Conservation (phyloP, 2,888 invertebrate genomes). For the Agrotis ipsilon region DNA sequence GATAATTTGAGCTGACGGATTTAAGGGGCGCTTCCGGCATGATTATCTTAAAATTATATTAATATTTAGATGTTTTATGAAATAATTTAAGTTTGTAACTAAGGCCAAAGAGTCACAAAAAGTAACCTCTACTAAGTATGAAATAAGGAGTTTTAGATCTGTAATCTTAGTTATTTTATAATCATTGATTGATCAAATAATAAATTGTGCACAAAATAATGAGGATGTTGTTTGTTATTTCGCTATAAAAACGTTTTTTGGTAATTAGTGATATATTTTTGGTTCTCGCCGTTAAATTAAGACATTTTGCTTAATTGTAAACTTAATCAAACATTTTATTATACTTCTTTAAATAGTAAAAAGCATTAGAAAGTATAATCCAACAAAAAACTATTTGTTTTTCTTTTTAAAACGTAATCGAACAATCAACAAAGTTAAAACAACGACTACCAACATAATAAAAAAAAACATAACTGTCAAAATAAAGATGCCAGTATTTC, state of each 20-base stretch:
- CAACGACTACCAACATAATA: slow-evolving; percentile 3
- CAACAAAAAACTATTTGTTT: too few relatives aligned
- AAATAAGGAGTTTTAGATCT: background rate
- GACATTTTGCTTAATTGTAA: background rate
- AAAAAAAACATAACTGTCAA: slow-evolving; percentile 22
- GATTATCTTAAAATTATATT: slow-evolving; percentile 5
- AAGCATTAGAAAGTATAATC: too few relatives aligned
- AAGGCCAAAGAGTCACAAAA: background rate
- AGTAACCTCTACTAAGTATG: background rate
- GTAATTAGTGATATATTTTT: too few relatives aligned
- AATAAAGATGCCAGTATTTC: slow-evolving; percentile 22
- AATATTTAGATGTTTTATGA: background rate
- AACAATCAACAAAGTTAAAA: background rate
- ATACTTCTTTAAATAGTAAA: background rate
- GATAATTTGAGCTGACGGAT: slow-evolving; percentile 10
- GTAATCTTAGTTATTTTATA: background rate
- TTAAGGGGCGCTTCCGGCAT: slow-evolving; percentile 21
- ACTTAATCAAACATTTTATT: background rate
- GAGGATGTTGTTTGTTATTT: too few relatives aligned
- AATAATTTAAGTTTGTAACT: background rate
- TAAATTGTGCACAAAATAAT: background rate
- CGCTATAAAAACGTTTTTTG: too few relatives aligned
- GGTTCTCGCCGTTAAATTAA: background rate
- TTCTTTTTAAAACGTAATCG: too few relatives aligned
- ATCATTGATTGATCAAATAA: background rate